Base-by-base conservation (phyloP, 2,113 vertebrate species). In the Gambusia holbrooki region DNA sequence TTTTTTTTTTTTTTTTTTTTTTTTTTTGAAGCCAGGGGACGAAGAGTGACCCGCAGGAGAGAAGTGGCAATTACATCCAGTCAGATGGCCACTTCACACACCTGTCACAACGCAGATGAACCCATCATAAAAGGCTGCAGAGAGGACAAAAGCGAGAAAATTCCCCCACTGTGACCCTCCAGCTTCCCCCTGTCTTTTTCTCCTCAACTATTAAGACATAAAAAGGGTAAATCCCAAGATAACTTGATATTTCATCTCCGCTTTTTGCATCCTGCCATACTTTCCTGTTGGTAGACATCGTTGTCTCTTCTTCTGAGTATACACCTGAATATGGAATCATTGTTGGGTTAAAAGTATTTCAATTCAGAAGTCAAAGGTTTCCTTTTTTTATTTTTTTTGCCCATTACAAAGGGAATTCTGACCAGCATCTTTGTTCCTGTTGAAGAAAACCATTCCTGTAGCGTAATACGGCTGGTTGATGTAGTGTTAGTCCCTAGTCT, bases 21-120 rank as follows among this genome's bases (percentile, higher is more conserved):
- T 37, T 10, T 37, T 37, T 77, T 84, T 80, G 69, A 83, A 76
- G 84, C 73, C 66, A 28, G 66, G 88, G 78, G 82, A 86, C 88
- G 87, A 88, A 89, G 79, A 89, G 88, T 83, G 88, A 92, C 85
- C 89, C 89, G 84, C 77, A 73, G 19, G 87, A 85, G 83, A 85
- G 76, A 85, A 75, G 82, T 79, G 87, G 85, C 86, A 88, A 91
- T 91, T 89, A 91, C 79, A 62, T 84, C 85, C n/a, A 80, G 80
- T 76, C 77, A 85, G 81, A 84, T 87, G 81, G 72, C 84, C 84
- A 88, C 90, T 92, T 91, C 85, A 88, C 89, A 92, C 90, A 93
- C 89, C 89, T 90, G 91, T 91, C 90, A 88, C 88, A 90, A 80
- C 77, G 87, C 82, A 88, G 85, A 87, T 89, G 90, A 88, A 85